phyloP scores from a whole-genome alignment of 2,797 vertebrate species.

The Bryconaethiops microstoma region DNA sequence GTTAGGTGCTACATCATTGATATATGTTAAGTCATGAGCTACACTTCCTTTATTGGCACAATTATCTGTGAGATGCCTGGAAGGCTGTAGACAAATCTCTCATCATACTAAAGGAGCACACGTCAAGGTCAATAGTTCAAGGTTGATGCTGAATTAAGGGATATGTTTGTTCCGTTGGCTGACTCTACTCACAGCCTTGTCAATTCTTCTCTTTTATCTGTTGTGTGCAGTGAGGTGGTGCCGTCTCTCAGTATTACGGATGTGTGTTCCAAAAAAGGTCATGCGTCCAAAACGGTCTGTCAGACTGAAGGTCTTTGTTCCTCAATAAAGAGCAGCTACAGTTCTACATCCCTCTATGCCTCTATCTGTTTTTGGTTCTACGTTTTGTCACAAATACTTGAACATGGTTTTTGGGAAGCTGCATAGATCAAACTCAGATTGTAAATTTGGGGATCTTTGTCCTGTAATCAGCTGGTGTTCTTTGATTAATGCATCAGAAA shows the following conservation, averaged over 20 bases:
- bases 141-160: not conserved
- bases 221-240: slow-evolving; percentile 19
- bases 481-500: slow-evolving; percentile 9
- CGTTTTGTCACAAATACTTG: slow-evolving; percentile 37
- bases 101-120: not conserved
- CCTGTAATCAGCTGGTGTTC: not conserved
- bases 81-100: not conserved
- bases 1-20: not conserved
- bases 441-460: not conserved
- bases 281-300: slow-evolving; percentile 39
- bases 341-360: slow-evolving; percentile 62
- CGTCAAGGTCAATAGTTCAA: slow-evolving; percentile 28
- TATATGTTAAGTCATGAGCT: no score
- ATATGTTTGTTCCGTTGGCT: slow-evolving; percentile 25
- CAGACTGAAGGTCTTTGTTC: slow-evolving; percentile 38
- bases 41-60: not conserved
- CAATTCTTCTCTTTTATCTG: slow-evolving; percentile 20
- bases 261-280: slow-evolving; percentile 42
- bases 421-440: slow-evolving; percentile 32
- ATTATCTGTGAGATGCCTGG: not conserved
- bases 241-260: slow-evolving; percentile 36
- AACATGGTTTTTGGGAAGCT: slow-evolving; percentile 5
- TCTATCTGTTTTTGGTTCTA: slow-evolving; percentile 50
- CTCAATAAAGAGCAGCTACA: slow-evolving; percentile 46
- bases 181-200: slow-evolving; percentile 18